phyloP scores from a whole-genome alignment of 2,888 invertebrate species.

The Dolichopus griseipennis region DNA sequence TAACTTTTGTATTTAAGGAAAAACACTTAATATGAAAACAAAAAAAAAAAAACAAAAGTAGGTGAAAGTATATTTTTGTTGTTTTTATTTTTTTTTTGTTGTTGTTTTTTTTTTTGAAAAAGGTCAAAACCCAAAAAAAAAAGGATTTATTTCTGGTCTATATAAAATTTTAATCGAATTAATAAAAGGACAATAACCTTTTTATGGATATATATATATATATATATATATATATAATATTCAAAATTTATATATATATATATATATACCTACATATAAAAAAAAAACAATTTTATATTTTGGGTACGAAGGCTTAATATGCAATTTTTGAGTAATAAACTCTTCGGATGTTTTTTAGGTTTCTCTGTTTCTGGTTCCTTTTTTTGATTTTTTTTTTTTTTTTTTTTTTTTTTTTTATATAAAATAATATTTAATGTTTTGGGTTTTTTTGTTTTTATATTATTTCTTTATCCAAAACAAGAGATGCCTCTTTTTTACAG shows the following conservation, averaged over 20 bases:
- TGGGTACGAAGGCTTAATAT: constrained; percentile 6
- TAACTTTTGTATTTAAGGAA: not conserved
- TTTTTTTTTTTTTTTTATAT: not conserved
- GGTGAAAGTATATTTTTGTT: not conserved
- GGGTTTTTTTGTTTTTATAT: not conserved
- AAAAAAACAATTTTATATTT: not conserved
- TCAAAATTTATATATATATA: not conserved
- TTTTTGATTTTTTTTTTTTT: not conserved
- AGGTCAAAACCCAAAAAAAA: constrained; percentile 2
- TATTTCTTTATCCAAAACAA: not conserved
- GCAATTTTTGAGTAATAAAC: constrained; percentile 1
- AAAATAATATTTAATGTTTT: not conserved
- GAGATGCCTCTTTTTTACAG: not conserved
- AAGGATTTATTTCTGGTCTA: constrained; percentile 6
- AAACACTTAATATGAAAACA: not conserved
- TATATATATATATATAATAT: no score
- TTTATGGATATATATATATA: not conserved
- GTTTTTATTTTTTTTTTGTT: not conserved
- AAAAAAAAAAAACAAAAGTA: no score
- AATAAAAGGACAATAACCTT: constrained; percentile 6
- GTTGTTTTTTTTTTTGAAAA: not conserved
- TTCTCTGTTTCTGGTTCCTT: no score
- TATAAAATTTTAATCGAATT: constrained; percentile 6
- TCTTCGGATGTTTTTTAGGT: not conserved
- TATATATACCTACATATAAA: no score